Evolutionary conservation across 2,797 vertebrate genomes (phyloP), one percentile per base, ranked within the genome.

Genomic region (Cottoperca gobio): DNA sequence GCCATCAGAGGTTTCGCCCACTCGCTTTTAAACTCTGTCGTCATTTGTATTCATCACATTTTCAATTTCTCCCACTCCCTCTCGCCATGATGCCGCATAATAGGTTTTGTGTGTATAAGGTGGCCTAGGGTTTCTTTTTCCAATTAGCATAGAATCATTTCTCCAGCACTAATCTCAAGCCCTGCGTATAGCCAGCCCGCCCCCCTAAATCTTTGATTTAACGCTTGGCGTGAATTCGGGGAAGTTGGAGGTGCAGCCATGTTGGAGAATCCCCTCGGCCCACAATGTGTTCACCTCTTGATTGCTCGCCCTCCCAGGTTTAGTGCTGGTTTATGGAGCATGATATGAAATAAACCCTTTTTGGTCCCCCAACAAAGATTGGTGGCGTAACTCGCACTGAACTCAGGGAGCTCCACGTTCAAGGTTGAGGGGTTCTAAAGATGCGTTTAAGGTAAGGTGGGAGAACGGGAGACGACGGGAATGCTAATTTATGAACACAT

Each of bases 281-380:
- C 78, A 75, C 85, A 81, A 84, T 89, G 89, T 89, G 86, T 86
- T 92, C 88, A 82, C 86, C 83, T 86, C 68, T 83, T 89, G 89
- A 93, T 91, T 91, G 89, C 86, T 82, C 65, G 69, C 70, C 84
- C 83, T 87, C 84, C 80, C 83, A 73, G 89, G 89, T 93, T 93
- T 92, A 93, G 90, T 92, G 88, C 91, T 80, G 91, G 80, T 93
- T 93, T 92, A 93, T 91, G 91, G 72, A 92, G 90, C 92, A 81
- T 94, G 90, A 90, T 93, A 93, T 92, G 89, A 93, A 94, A 91
- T 93, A 93, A 94, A 91, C 86, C 87, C 84, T 71, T 81, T 68
- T 80, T 75, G 49, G 78, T 82, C 83, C 75, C 80, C 64, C 78
- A 89, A 86, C 86, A 91, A 90, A 86, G 83, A 89, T 84, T 70